These are phyloP conservation scores for Mormyrops attenuatus DNA, from an alignment of 2,797 vertebrate genomes.

Conservation along the genomic window DNA sequence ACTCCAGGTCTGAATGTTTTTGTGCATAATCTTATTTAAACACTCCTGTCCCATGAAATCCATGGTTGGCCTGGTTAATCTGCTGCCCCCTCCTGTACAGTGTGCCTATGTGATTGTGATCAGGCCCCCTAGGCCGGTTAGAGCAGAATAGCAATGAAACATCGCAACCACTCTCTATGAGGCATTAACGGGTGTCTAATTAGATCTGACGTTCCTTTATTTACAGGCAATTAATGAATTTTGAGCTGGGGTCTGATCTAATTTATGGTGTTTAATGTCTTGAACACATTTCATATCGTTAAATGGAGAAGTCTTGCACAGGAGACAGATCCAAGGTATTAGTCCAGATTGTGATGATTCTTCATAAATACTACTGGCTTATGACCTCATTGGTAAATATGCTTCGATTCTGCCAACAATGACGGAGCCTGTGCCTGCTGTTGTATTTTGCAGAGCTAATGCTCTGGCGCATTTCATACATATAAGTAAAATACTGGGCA, in stretches of 20 bases:
- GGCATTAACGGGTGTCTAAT: conserved; percentile 30
- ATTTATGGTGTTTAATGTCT: conserved; percentile 28
- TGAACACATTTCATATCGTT: conserved; percentile 18
- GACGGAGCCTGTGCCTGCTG: background rate
- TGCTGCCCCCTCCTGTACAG: background rate
- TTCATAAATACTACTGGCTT: conserved; percentile 30
- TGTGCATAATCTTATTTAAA: conserved; percentile 23
- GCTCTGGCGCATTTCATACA: background rate
- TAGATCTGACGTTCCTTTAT: conserved; percentile 29
- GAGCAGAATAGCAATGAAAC: conserved; percentile 23
- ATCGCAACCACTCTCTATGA: conserved; percentile 26
- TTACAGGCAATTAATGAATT: conserved; percentile 31
- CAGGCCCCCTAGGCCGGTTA: background rate
- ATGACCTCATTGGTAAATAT: conserved; percentile 38
- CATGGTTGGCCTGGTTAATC: background rate
- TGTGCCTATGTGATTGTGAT: background rate
- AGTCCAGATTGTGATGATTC: conserved; percentile 33
- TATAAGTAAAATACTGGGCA: background rate
- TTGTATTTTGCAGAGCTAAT: background rate
- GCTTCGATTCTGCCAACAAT: conserved; percentile 28
- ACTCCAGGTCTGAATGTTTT: background rate
- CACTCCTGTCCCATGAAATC: background rate
- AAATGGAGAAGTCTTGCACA: conserved; percentile 26
- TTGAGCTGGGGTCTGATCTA: conserved; percentile 26
- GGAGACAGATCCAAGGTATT: conserved; percentile 28